A percentile compares a stretch with the other conserved stretches of the same genome.
phyloP scores from a whole-genome alignment of 2,113 vertebrate species.

The Lamprotornis superbus region DNA sequence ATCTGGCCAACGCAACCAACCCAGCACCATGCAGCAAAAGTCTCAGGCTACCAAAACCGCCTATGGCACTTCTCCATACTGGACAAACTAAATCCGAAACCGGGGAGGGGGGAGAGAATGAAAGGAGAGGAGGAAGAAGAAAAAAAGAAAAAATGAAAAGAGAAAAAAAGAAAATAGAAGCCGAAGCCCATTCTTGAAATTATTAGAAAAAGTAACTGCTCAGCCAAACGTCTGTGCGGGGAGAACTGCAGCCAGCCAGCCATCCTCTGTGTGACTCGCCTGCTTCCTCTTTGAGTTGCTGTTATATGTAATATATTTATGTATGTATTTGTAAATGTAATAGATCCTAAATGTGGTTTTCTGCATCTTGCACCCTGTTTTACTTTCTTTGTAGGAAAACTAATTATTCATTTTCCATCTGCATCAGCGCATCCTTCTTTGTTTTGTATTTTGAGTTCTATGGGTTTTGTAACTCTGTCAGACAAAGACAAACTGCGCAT shows the following conservation, averaged over 20 bases:
- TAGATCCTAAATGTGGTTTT: conserved; percentile 66
- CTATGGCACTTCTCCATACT: conserved; percentile 80
- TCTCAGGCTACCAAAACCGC: conserved; percentile 79
- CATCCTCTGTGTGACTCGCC: conserved; percentile 41
- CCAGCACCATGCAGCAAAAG: conserved; percentile 81
- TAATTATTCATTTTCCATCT: conserved; percentile 16
- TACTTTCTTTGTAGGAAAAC: conserved; percentile 59
- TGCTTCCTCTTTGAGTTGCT: conserved; percentile 72
- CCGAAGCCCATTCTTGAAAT: conserved; percentile 42
- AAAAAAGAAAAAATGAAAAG: background rate
- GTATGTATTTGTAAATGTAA: conserved; percentile 84
- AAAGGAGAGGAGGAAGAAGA: background rate
- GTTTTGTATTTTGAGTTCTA: background rate
- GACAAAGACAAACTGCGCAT: background rate
- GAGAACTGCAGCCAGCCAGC: conserved; percentile 49
- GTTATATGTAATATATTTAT: conserved; percentile 87
- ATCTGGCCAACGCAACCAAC: conserved; percentile 77
- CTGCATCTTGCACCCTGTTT: conserved; percentile 51
- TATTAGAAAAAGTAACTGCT: conserved; percentile 54
- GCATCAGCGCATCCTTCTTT: background rate
- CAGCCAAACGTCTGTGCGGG: conserved; percentile 47
- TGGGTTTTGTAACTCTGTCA: background rate
- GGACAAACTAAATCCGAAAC: conserved; percentile 74
- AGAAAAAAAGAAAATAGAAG: background rate
- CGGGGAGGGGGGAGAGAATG: background rate